Evolutionary conservation across 2,888 invertebrate genomes (phyloP), one percentile per base, ranked within the genome.

Genomic region (Linnaemya vulpina): DNA sequence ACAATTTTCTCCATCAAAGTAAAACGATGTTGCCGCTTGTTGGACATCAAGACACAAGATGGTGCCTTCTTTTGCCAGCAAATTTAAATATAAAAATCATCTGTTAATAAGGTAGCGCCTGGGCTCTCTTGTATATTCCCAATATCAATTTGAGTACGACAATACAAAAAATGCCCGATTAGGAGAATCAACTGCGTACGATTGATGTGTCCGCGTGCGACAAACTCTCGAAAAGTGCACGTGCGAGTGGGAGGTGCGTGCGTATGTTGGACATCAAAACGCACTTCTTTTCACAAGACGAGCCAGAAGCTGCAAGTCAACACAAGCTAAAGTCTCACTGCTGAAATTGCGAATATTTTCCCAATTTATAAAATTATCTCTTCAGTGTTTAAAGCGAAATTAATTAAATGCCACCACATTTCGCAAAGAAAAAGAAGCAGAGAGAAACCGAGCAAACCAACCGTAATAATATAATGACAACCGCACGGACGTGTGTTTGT

Each of bases 351-450:
- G 35, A 68, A 22, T 51, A 68, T 55, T n/a, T 55, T 35, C 13
- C 0, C 20, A 46, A 46, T 58, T 49, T 60, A 10, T 22, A 38
- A 67, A 0, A 22, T 76, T 67, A 17, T 22, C 40, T n/a, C 68
- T 68, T 35, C 7, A 40, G 20, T 20, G 3, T 62, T 62, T 25
- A 43, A 58, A 73, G 75, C 58, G 49, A 74, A 74, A 83, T 79
- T 75, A 74, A 83, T 74, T 79, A 83, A 83, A 65, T 60, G 55
- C 53, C 53, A 55, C 43, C 58, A 78, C 68, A 67, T 53, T 40
- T 63, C 53, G 74, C 17, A 68, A 22, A 40, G 65, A 43, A 13
- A 77, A 2, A 30, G 5, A 2, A 30, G 5, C 30, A 30, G 5
- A 5, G 5, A 30, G 30, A 30, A 65, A 49, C 58, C n/a, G 9